Evolutionary conservation across 2,797 vertebrate genomes (phyloP).

Genomic region (Nannoperca australis): DNA sequence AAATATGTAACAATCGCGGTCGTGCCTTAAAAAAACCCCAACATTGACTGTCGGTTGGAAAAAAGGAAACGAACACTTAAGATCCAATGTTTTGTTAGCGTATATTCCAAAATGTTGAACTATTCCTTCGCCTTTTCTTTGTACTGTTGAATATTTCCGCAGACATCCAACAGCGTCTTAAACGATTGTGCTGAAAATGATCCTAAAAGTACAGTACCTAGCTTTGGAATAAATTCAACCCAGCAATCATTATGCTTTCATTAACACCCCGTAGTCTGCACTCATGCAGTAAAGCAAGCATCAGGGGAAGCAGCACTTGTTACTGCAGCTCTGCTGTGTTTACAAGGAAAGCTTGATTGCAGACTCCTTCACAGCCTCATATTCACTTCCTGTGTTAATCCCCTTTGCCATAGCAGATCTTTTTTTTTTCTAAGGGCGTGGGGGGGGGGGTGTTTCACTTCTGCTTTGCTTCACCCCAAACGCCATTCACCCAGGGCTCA

Average conservation of each 20-base stretch:
- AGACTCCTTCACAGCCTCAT: conserved; percentile 70
- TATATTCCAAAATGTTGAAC: background rate
- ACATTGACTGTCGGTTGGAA: background rate
- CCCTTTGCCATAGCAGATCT: conserved; percentile 63
- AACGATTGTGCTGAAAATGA: conserved; percentile 30
- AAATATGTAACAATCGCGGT: background rate
- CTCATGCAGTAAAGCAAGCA: conserved; percentile 48
- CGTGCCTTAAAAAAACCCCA: background rate
- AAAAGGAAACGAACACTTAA: background rate
- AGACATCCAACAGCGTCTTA: conserved; percentile 5
- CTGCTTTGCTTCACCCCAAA: conserved; percentile 73
- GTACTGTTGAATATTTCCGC: background rate
- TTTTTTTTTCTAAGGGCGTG: conserved; percentile 58
- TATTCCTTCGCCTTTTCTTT: background rate
- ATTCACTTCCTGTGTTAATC: conserved; percentile 82
- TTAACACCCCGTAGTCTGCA: conserved; percentile 58
- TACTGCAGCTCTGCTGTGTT: conserved; percentile 72
- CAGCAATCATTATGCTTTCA: conserved; percentile 61
- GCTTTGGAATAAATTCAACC: conserved; percentile 50
- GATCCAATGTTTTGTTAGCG: no score
- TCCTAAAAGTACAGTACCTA: conserved; percentile 21
- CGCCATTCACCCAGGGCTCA: conserved; percentile 70
- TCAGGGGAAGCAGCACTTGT: conserved; percentile 68
- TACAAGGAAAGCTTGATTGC: conserved; percentile 77
- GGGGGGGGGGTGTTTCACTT: conserved; percentile 59